These are phyloP conservation scores for Tachypleus tridentatus DNA, from an alignment of 1,140 invertebrate species.

Conservation along the genomic window DNA sequence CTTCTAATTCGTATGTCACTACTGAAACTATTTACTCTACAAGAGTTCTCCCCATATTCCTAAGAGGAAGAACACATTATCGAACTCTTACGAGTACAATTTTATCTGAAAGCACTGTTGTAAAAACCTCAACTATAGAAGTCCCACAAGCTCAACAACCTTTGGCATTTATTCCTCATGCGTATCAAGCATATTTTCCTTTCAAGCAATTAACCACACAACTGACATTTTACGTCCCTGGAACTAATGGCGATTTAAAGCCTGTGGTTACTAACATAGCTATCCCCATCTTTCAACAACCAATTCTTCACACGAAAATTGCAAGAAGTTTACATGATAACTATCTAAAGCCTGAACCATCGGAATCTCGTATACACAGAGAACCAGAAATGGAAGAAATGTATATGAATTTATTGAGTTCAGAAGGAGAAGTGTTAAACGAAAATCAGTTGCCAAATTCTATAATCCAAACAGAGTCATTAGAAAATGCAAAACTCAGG, in stretches of 20 bases:
- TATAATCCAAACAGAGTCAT: slow-evolving; percentile 8
- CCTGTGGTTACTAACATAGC: slow-evolving; percentile 26
- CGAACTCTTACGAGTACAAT: slow-evolving; percentile 74
- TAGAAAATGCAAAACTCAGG: slow-evolving; percentile 2
- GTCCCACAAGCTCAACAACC: slow-evolving; percentile 44
- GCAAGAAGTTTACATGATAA: slow-evolving; percentile 18
- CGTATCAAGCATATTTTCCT: slow-evolving; percentile 14
- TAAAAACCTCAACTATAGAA: slow-evolving; percentile 35
- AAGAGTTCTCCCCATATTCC: slow-evolving; percentile 72
- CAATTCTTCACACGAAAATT: slow-evolving; percentile 20
- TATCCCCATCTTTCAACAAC: slow-evolving; percentile 20
- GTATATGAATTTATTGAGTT: background rate
- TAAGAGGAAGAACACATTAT: slow-evolving; percentile 73
- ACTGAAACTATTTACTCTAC: slow-evolving; percentile 79
- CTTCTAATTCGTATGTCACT: slow-evolving; percentile 44
- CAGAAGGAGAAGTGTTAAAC: slow-evolving; percentile 17
- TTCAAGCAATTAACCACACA: slow-evolving; percentile 23
- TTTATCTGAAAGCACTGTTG: slow-evolving; percentile 72
- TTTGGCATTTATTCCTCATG: slow-evolving; percentile 26
- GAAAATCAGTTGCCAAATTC: slow-evolving; percentile 10
- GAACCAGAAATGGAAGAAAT: too few relatives aligned
- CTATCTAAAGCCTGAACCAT: too few relatives aligned
- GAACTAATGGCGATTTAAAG: slow-evolving; percentile 25
- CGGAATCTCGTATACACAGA: too few relatives aligned
- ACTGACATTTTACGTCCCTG: slow-evolving; percentile 26